Conservation (phyloP, 2,113 vertebrate species). For the Pogonocichla stellata region DNA sequence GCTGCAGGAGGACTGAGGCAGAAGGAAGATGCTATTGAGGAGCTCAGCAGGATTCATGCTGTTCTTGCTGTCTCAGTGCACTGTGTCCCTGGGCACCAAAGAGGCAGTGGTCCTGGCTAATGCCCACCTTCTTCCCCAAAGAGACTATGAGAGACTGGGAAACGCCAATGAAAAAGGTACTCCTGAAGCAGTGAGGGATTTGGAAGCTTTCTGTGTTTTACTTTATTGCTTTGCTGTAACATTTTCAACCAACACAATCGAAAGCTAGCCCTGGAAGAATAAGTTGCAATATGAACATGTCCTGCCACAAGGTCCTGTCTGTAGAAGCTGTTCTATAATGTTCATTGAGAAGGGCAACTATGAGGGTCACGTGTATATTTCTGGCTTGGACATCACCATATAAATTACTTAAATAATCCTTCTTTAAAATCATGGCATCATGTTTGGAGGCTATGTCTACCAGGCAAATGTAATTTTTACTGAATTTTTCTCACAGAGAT, state of each 20-base stretch:
- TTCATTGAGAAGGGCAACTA: neutral
- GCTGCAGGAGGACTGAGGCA: neutral
- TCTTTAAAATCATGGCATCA: neutral
- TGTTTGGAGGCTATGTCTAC: neutral
- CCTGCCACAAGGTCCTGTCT: neutral
- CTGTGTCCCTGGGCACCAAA: constrained; percentile 26
- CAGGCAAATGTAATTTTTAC: neutral
- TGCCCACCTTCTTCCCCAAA: constrained; percentile 72
- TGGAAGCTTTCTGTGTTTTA: neutral
- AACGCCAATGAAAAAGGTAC: constrained; percentile 79
- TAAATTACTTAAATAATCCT: neutral
- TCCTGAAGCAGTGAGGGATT: neutral
- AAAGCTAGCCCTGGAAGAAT: neutral
- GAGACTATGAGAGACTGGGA: constrained; percentile 68
- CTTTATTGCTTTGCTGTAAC: neutral
- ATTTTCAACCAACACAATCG: neutral
- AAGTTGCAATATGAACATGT: neutral
- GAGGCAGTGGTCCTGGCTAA: constrained; percentile 71
- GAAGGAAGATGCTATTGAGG: constrained; percentile 11
- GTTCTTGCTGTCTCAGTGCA: constrained; percentile 37
- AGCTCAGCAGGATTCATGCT: neutral
- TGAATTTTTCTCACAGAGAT: neutral
- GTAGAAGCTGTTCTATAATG: neutral
- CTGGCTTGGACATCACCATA: neutral
- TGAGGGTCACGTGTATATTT: neutral